phyloP scores from a whole-genome alignment of 2,888 invertebrate genomes.

The Xanthorhoe spadicearia region DNA sequence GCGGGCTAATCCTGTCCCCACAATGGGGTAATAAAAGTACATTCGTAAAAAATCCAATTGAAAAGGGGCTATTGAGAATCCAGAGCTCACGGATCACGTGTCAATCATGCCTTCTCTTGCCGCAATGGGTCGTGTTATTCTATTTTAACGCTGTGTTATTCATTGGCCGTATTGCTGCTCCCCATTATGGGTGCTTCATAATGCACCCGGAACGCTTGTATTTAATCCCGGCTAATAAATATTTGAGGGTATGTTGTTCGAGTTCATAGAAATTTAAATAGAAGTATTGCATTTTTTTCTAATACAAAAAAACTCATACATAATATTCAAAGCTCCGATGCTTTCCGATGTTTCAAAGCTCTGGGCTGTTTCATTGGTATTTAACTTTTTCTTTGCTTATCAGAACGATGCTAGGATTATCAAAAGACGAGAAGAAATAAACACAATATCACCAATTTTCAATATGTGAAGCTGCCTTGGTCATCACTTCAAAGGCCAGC shows the following conservation, averaged over 20 bases:
- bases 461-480: too few species aligned
- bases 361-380: too few species aligned
- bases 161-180: conserved; percentile 75
- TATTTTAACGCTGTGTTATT: conserved; percentile 77
- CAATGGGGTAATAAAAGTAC: conserved; percentile 75
- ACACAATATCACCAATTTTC: too few species aligned
- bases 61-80: conserved; percentile 66
- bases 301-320: too few species aligned
- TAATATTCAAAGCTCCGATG: too few species aligned
- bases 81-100: conserved; percentile 74
- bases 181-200: conserved; percentile 64
- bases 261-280: conserved; percentile 23
- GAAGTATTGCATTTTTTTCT: background rate
- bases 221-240: conserved; percentile 62
- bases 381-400: too few species aligned
- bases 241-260: conserved; percentile 46
- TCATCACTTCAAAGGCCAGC: too few species aligned
- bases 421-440: too few species aligned
- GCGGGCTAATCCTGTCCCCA: conserved; percentile 70
- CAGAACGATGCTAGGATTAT: too few species aligned
- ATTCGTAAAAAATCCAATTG: conserved; percentile 66
- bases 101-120: conserved; percentile 77
- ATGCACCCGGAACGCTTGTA: conserved; percentile 59
- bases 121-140: conserved; percentile 77
- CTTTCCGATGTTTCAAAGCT: too few species aligned